Percentiles rank a stretch among this genome's conserved stretches.
phyloP scores from a whole-genome alignment of 2,113 vertebrate genomes.

The Tiliqua scincoides region DNA sequence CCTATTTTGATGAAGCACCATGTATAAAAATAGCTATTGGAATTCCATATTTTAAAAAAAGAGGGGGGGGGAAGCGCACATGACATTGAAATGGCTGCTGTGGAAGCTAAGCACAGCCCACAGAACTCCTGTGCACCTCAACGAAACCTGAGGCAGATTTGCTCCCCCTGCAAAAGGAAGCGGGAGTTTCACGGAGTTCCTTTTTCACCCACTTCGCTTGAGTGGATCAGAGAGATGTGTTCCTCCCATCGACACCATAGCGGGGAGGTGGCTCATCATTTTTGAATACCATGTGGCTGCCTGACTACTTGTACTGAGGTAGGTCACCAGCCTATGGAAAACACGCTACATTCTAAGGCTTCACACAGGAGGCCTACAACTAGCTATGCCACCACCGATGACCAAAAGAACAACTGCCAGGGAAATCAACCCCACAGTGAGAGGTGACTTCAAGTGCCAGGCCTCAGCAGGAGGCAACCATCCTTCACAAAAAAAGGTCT shows the following conservation, averaged over 20 bases:
- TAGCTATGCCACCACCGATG: neutral
- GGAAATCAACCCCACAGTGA: neutral
- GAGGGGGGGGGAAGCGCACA: accelerated
- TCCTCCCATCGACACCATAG: neutral
- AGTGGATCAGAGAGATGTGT: too few relatives aligned
- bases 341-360: conserved; percentile 30
- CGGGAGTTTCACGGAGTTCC: neutral
- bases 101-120: neutral
- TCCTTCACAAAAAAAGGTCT: neutral
- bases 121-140: neutral
- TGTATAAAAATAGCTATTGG: conserved; percentile 37
- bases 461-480: too few relatives aligned
- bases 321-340: conserved; percentile 69
- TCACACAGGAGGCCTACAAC: conserved; percentile 8
- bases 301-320: conserved; percentile 69
- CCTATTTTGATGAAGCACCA: neutral
- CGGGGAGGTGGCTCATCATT: neutral
- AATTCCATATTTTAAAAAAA: neutral
- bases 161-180: neutral
- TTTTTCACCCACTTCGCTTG: neutral
- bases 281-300: neutral
- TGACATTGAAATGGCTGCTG: neutral
- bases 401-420: neutral
- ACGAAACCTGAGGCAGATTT: accelerated
- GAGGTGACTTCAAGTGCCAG: neutral